phyloP scores from a whole-genome alignment of 2,888 invertebrate genomes.

The Strigamia crassipes region DNA sequence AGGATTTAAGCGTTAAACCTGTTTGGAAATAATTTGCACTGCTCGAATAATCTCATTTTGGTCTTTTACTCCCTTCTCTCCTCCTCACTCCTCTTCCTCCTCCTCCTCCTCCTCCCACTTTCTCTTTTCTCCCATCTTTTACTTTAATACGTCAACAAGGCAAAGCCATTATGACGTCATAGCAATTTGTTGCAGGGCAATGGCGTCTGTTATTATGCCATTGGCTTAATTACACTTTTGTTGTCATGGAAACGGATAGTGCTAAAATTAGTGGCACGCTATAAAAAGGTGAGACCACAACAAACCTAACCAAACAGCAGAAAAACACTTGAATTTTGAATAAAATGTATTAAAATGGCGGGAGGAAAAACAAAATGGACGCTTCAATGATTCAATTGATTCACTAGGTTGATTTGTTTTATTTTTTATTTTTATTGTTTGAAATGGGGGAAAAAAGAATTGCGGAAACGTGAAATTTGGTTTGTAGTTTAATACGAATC shows the following conservation, averaged over 20 bases:
- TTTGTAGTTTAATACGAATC: background rate
- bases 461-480: background rate
- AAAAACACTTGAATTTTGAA: background rate
- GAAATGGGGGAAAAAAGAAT: background rate
- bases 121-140: background rate
- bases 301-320: background rate
- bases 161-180: conserved; percentile 16
- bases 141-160: conserved; percentile 11
- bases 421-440: background rate
- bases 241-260: conserved; percentile 16
- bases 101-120: background rate
- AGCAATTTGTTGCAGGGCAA: conserved; percentile 12
- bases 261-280: conserved; percentile 21
- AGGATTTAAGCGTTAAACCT: conserved; percentile 29
- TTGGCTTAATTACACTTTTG: conserved; percentile 21
- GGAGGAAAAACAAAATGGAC: background rate
- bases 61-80: background rate
- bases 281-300: conserved; percentile 5
- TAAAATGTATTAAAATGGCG: background rate
- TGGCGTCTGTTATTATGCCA: conserved; percentile 21
- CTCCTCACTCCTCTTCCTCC: background rate
- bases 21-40: conserved; percentile 28
- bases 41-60: conserved; percentile 33
- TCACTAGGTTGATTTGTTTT: background rate
- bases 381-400: background rate